Evolutionary conservation across 2,113 vertebrate genomes (phyloP).

Genomic region (Nycticryphes semicollaris): DNA sequence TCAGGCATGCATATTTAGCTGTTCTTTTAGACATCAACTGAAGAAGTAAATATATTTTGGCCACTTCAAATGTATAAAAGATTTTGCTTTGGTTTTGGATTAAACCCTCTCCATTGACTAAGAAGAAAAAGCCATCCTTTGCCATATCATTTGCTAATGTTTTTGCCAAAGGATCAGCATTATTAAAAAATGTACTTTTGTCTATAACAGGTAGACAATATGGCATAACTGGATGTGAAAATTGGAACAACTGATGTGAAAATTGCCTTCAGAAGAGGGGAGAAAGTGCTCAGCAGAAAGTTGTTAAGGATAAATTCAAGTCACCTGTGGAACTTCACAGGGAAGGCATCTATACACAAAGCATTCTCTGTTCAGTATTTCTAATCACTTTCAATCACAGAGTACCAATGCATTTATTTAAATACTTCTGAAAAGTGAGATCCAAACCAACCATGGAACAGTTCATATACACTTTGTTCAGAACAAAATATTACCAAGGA

Average conservation of each 20-base stretch:
- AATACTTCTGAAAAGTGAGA: background rate
- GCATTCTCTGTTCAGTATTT: background rate
- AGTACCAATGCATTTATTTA: background rate
- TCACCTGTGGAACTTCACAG: background rate
- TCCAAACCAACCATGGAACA: background rate
- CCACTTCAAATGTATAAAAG: background rate
- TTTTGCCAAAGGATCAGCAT: background rate
- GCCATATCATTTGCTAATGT: background rate
- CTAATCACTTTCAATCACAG: background rate
- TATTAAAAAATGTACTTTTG: background rate
- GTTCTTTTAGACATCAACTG: background rate
- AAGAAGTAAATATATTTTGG: background rate
- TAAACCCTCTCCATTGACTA: background rate
- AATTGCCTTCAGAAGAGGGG: background rate
- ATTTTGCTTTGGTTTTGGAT: background rate
- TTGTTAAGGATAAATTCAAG: background rate
- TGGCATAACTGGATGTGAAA: background rate
- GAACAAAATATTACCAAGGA: background rate
- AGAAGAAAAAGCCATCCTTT: background rate
- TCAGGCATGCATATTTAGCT: background rate
- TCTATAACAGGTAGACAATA: background rate
- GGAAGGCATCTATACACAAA: background rate
- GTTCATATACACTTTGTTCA: background rate
- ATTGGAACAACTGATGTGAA: background rate
- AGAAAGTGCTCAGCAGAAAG: background rate